Evolutionary conservation across 2,113 vertebrate species (phyloP).

Genomic region (Bettongia penicillata): DNA sequence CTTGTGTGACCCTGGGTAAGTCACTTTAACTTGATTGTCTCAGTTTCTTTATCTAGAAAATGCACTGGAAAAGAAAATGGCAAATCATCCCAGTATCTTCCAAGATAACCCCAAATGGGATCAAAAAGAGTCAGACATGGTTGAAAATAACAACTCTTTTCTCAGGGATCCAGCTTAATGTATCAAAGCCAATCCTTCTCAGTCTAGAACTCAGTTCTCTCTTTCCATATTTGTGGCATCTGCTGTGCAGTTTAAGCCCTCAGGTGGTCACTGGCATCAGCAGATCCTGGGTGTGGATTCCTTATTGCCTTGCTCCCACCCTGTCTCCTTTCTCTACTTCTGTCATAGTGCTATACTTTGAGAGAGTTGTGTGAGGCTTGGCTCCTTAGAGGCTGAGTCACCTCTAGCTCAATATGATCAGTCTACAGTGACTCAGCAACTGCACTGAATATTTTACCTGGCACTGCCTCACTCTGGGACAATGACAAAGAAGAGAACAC

Average conservation of each 20-base stretch:
- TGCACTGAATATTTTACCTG: background rate
- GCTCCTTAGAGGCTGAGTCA: background rate
- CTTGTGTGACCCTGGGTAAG: background rate
- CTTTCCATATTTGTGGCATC: background rate
- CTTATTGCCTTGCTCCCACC: background rate
- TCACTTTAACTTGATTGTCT: background rate
- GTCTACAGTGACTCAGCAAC: background rate
- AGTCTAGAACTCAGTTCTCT: background rate
- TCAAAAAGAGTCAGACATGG: background rate
- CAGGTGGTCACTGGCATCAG: background rate
- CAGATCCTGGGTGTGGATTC: background rate
- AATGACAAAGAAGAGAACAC: background rate
- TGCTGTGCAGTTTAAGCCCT: background rate
- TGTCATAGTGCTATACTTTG: background rate
- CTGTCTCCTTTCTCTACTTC: background rate
- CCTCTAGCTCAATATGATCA: background rate
- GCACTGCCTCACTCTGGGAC: background rate
- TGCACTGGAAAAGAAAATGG: background rate
- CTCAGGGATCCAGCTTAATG: background rate
- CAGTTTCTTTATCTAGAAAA: background rate
- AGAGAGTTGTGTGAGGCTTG: background rate
- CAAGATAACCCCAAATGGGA: background rate
- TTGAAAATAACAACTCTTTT: background rate
- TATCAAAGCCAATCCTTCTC: background rate
- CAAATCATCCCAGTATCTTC: background rate